Evolutionary conservation across 2,113 vertebrate species (phyloP).

Genomic region (Pseudorectes ferrugineus): DNA sequence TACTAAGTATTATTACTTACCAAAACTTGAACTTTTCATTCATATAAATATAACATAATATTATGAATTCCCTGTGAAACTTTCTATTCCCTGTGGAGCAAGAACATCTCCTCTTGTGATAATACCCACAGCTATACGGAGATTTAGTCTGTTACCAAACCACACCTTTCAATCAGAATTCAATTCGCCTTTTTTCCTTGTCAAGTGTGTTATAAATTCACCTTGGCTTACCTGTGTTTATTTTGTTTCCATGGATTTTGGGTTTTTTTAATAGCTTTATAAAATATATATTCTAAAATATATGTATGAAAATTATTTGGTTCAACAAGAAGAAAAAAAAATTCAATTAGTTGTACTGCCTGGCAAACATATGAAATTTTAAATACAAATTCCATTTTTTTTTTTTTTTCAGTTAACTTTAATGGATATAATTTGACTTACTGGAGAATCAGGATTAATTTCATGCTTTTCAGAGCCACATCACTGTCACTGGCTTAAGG

Average conservation of each 20-base stretch:
- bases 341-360: not conserved
- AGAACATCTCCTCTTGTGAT: not conserved
- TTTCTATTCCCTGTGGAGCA: not conserved
- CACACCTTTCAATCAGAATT: not conserved
- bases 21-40: not conserved
- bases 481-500: not conserved
- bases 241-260: not conserved
- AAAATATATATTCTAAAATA: not conserved
- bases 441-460: not conserved
- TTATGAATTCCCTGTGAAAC: not conserved
- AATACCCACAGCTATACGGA: not conserved
- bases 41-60: not conserved
- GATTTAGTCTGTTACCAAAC: not conserved
- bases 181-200: not conserved
- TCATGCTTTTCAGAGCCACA: not conserved
- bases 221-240: not conserved
- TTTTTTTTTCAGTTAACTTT: not conserved
- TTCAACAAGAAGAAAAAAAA: not conserved
- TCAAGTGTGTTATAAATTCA: not conserved
- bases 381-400: not conserved
- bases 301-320: not conserved
- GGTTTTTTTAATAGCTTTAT: fast-evolving
- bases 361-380: not conserved
- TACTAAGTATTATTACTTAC: not conserved
- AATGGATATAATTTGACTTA: not conserved